Base-by-base conservation (phyloP, 1,140 invertebrate species). In the Trachelipus rathkii region DNA sequence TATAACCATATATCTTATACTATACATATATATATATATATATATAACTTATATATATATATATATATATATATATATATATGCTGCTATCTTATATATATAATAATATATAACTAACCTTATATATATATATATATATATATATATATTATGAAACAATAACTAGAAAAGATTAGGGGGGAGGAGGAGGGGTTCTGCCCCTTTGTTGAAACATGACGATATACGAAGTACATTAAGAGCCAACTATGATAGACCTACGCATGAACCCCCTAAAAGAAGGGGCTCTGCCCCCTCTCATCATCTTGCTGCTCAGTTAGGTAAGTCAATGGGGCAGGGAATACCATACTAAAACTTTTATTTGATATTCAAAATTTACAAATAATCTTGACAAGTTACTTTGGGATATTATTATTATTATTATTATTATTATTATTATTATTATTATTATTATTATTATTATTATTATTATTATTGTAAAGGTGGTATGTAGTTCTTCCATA, bases 101-200 rank as follows among this genome's bases (percentile, higher is more conserved):
- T 13, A 13, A 2, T 21, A 21, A 13, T 13, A 6, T 10, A 44
- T 13, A 23, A 4, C 0, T 23, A 44, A 3, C 1, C 7, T 2
- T 19, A n/a, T 66, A 66, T 66, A n/a, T 23, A n/a, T 66, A 66
- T 19, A 66, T n/a, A n/a, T 66, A 23, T 19, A 66, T 66, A 23
- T 66, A n/a, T 23, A n/a, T 66, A n/a, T 19, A 19, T 19, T 23
- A 66, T 66, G n/a, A 66, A 3, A 66, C 5, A 66, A 66, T n/a
- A 15, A 4, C 7, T 23, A 71, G 23, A 33, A 44, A 2, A 15
- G n/a, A 71, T 71, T 4, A 3, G 7, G 9, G 1, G 69, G 66
- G 73, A n/a, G n/a, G n/a, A 33, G 73, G 24, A 23, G 73, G 33
- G 73, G 73, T 4, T 75, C 73, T n/a, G 73, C 73, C 6, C 73